Base-by-base conservation (phyloP, 2,888 invertebrate species). In the Caenorhabditis afra region DNA sequence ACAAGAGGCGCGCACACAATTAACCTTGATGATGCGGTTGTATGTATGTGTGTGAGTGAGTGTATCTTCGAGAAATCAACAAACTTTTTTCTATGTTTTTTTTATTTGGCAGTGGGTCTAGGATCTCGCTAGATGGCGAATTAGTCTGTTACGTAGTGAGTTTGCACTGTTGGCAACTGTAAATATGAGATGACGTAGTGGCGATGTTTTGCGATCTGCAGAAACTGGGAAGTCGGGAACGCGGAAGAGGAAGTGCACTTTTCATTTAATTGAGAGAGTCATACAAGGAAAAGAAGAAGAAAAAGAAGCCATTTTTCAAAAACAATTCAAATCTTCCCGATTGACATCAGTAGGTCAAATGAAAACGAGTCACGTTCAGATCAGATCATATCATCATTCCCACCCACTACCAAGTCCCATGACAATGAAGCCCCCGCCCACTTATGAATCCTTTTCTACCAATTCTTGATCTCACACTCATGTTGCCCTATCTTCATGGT, bases 11-110 rank as follows among this genome's bases (percentile, higher is more conserved):
- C 29, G 3, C 64, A 73, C 58, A 45, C 58, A 73, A 73, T 73
- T 73, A 64, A 64, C 64, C 64, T 58, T 73, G 73, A 73, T 61
- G 70, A 70, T 61, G 70, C 45, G 55, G 55, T 29, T 52, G 44
- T 52, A n/a, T 68, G 59, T 61, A 53, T 35, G 59, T 53, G 35
- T 53, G 29, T 53, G 29, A 44, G 61, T 53, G 53, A 45, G 52
- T 53, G 29, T 29, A 29, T 52, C 45, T n/a, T 47, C 20, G n/a
- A 55, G 55, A 47, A 55, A 47, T 55, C 37, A 62, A 71, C 55
- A 68, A 41, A 29, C 29, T 29, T 29, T 29, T 29, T 11, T 49
- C n/a, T n/a, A n/a, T n/a, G n/a, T n/a, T n/a, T n/a, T n/a, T n/a
- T n/a, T n/a, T n/a, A n/a, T 55, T 37, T 41, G 55, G 45, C n/a